Base-by-base conservation (phyloP, 2,113 vertebrate species). In the Clarias macrocephalus region DNA sequence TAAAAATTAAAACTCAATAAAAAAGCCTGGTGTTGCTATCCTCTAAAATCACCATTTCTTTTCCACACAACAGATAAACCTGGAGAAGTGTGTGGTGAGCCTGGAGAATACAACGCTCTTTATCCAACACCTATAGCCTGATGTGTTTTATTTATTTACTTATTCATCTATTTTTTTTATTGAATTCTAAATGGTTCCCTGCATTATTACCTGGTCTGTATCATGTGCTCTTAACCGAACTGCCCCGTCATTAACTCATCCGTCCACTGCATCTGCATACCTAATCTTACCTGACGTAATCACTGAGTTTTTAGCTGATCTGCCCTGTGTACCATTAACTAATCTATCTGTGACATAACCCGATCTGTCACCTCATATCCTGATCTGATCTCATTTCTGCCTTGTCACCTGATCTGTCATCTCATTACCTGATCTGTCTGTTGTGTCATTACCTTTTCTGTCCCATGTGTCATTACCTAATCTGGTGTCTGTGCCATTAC, bases 71-170 rank as follows among this genome's bases (percentile, higher is more conserved):
- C 18, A 16, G 19, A 42, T 72, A 72, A 72, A 42, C 33, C 70
- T 37, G 19, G 42, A 52, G 42, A 48, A 90, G 91, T 10, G 80
- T 84, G 70, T 90, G 91, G 93, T 92, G 91, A 91, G 91, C 85
- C 66, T 90, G 88, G 85, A 91, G 91, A 93, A 94, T 89, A 89
- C 92, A 91, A 86, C 92, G 92, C 92, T 92, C 89, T 86, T 91
- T 87, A 86, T 89, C 93, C 92, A 92, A 93, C 91, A 90, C 89
- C 91, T 0, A 57, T 76, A 84, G 91, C 88, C 91, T 3, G 48
- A 23, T 54, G 48, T 56, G 23, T 8, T 54, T 72, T 42, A 16
- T 16, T 11, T 9, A 10, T 63, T 65, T n/a, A 3, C 0, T 63
- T 25, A 1, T 37, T 37, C 3, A 37, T 37, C 33, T 37, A 2